Conservation (phyloP, 53 echinoderm and acorn worm species). For the Mesocentrotus franciscanus region DNA sequence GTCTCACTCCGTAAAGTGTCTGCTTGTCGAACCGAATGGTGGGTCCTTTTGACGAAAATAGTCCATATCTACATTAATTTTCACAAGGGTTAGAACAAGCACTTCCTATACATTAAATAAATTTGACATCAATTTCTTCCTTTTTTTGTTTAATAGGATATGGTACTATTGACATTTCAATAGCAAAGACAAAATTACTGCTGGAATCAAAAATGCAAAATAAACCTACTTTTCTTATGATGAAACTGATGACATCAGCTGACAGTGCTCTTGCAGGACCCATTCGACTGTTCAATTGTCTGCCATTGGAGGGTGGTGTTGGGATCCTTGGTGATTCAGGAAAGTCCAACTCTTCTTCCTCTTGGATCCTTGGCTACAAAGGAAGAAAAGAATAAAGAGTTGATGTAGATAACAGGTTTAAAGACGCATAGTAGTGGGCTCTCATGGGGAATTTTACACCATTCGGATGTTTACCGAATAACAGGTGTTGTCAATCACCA, state of each 20-base stretch:
- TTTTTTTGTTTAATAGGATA: too few species aligned
- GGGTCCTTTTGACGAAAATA: too few species aligned
- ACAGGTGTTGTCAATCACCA: too few species aligned
- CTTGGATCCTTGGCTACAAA: conserved; percentile 74
- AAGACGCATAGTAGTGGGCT: too few species aligned
- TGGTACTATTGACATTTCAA: background rate
- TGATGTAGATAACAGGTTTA: background rate
- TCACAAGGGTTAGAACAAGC: too few species aligned
- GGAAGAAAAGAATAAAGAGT: background rate
- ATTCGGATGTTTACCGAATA: too few species aligned
- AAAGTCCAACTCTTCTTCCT: conserved; percentile 73
- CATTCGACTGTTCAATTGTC: conserved; percentile 57
- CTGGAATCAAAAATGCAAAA: background rate
- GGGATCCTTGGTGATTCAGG: conserved; percentile 40
- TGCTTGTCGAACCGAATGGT: too few species aligned
- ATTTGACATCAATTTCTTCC: too few species aligned
- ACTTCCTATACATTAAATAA: too few species aligned
- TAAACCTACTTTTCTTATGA: conserved; percentile 77
- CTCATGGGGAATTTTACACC: too few species aligned
- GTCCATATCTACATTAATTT: too few species aligned
- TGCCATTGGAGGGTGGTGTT: conserved; percentile 59
- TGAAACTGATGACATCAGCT: conserved; percentile 76
- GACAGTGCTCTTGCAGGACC: conserved; percentile 70
- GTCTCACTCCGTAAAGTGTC: too few species aligned
- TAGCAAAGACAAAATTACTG: background rate